phyloP scores from a whole-genome alignment of 2,113 vertebrate genomes.

The Ochotona curzoniae region DNA sequence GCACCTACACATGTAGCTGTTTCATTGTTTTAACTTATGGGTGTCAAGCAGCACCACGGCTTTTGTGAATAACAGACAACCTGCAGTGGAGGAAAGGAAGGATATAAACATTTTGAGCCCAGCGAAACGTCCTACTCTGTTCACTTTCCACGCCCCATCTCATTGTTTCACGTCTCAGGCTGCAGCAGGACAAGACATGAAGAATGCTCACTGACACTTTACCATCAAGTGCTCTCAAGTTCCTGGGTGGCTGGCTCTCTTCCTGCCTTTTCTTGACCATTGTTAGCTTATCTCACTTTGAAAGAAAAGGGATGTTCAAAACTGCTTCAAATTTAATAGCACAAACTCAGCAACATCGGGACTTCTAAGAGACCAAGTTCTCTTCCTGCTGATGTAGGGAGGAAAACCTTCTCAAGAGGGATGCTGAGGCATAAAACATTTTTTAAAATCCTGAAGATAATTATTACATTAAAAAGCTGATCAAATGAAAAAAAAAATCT shows the following conservation, averaged over 20 bases:
- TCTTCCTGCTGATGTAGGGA: slow-evolving; percentile 10
- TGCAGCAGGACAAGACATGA: neutral
- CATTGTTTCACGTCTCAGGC: neutral
- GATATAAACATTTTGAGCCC: neutral
- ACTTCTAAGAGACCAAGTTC: neutral
- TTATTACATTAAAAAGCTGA: neutral
- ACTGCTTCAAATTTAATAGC: neutral
- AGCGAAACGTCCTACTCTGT: neutral
- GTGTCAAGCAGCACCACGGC: neutral
- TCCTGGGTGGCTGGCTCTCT: neutral
- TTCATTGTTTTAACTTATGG: neutral
- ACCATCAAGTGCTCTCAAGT: neutral
- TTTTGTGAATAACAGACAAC: neutral
- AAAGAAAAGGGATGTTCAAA: neutral
- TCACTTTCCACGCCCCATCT: neutral
- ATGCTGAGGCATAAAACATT: neutral
- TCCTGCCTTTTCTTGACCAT: neutral
- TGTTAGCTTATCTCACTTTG: neutral
- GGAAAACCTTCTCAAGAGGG: neutral
- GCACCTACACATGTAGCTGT: neutral
- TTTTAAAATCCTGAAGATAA: slow-evolving; percentile 23
- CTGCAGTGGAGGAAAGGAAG: neutral
- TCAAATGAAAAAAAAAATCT: neutral
- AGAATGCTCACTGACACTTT: neutral
- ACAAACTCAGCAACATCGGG: neutral